Conservation (phyloP, 2,797 vertebrate species). For the Psittacula derbiana region DNA sequence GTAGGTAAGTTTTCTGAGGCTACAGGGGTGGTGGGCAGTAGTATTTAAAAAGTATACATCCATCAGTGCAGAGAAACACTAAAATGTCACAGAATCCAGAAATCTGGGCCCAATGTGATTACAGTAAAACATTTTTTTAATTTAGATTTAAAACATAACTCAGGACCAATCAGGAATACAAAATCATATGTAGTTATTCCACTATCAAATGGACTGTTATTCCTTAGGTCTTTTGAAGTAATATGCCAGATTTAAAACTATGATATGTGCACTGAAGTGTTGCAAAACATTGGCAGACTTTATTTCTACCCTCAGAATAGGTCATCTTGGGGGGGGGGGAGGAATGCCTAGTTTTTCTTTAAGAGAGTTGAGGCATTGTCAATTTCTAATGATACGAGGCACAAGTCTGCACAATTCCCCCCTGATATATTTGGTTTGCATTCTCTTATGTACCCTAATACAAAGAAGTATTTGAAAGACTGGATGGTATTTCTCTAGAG, state of each 20-base stretch:
- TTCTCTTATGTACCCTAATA: not conserved
- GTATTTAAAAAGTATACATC: not conserved
- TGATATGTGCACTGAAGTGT: not conserved
- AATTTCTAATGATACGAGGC: accelerated
- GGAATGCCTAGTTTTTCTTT: not conserved
- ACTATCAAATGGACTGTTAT: not conserved
- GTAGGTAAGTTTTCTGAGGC: not conserved
- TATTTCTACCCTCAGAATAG: not conserved
- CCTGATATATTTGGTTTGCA: not conserved
- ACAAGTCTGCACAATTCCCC: not conserved
- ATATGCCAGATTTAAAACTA: not conserved
- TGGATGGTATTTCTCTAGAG: not conserved
- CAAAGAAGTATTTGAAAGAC: not conserved
- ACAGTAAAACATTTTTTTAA: not conserved
- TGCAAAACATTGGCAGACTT: not conserved
- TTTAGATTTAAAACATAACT: not conserved
- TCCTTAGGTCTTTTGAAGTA: not conserved
- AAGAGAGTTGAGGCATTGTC: not conserved
- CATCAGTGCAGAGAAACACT: not conserved
- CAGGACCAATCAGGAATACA: not conserved
- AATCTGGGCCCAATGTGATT: accelerated
- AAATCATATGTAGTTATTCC: not conserved
- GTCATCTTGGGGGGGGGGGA: accelerated
- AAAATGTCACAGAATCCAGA: not conserved
- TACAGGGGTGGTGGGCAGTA: not conserved